Evolutionary conservation across 1,140 invertebrate species (phyloP), one percentile per base, ranked within the genome.

Genomic region (Leptinotarsa defecta): DNA sequence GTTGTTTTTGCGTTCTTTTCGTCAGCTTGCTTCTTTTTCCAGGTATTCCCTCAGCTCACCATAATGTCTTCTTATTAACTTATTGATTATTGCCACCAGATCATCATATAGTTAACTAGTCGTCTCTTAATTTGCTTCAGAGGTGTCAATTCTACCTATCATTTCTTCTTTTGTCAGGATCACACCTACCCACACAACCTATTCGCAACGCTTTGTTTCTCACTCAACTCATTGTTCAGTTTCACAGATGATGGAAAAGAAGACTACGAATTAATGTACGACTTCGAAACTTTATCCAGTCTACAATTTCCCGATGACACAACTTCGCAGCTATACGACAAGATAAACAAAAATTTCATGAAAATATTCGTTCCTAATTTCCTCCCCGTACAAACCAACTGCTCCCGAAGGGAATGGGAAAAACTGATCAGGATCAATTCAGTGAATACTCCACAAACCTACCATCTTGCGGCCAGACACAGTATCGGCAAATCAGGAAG

Each of bases 341-440:
- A 84, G 78, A 86, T 90, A 19, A 90, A 89, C 15, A 86, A 89
- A 74, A 89, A 92, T 79, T 88, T 90, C 63, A 85, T 94, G 2
- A 88, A 87, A 70, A 88, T 94, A 24, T 85, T 89, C 74, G 76
- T 89, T 72, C 82, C 86, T 88, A 92, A 91, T 83, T 93, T 94
- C 83, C 90, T 93, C 43, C 88, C 91, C 64, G 85, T 93, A 2
- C 88, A 91, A 77, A 90, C 93, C 2, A 88, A 92, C n/a, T 91
- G 91, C 77, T 92, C 93, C 19, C 91, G 90, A 84, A 88, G 89
- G 77, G 89, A 91, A n/a, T 90, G 89, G 71, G 89, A 90, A 34
- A 92, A 91, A 83, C 84, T 94, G n/a, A 88, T 94, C 76, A 88
- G 90, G 13, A 83, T 95, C 15, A 77, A 75, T 49, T 76, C 71